A percentile compares a stretch with the other conserved stretches of the same genome.
phyloP scores from a whole-genome alignment of 2,113 vertebrate genomes.

The Channa argus region DNA sequence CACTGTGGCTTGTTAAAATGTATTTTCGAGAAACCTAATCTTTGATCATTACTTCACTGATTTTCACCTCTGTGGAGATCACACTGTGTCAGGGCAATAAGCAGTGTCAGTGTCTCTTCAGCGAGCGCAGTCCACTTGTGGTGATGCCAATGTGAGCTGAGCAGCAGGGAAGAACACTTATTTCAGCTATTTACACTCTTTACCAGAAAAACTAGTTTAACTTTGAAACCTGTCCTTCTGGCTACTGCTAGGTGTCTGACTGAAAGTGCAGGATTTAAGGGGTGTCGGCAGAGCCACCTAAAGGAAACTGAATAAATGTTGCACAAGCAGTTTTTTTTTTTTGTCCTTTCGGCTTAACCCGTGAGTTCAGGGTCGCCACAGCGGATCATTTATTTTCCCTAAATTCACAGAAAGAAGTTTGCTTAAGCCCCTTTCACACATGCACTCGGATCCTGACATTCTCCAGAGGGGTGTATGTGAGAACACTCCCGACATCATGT shows the following conservation, averaged over 20 bases:
- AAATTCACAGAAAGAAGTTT: no score
- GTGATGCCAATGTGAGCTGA: neutral
- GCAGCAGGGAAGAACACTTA: neutral
- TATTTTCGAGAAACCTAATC: neutral
- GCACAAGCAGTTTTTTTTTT: neutral
- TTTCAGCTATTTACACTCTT: slow-evolving; percentile 23
- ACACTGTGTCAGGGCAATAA: neutral
- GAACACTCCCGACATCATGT: no score
- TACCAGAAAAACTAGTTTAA: slow-evolving; percentile 21
- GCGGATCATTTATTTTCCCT: no score
- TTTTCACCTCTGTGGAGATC: neutral
- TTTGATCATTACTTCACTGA: neutral
- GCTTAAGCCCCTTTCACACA: no score
- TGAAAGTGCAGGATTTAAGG: neutral
- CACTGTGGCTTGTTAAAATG: neutral
- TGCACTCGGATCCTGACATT: no score
- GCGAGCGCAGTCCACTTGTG: neutral
- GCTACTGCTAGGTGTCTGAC: slow-evolving; percentile 1
- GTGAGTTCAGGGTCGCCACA: no score
- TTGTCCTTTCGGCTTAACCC: no score
- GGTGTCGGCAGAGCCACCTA: neutral
- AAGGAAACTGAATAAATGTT: slow-evolving; percentile 2
- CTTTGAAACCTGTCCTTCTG: slow-evolving; percentile 55
- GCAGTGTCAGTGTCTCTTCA: neutral
- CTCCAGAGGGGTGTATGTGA: no score